A percentile compares a stretch with the other conserved stretches of the same genome.
These are phyloP conservation scores for Chelon auratus DNA, from an alignment of 2,797 vertebrate species.

Conservation along the genomic window DNA sequence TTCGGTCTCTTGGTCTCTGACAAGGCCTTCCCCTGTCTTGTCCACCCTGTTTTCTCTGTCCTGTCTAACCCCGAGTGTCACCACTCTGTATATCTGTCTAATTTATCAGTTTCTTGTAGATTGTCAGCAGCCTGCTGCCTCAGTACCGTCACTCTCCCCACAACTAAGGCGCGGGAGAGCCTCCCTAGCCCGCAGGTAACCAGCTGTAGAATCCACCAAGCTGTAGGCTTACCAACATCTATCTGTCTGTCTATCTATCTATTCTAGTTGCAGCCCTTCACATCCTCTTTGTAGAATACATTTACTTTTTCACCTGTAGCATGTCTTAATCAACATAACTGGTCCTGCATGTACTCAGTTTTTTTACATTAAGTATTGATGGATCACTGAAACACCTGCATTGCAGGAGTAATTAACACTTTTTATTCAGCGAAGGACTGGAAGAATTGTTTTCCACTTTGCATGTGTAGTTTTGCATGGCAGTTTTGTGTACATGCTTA, in stretches of 20 bases:
- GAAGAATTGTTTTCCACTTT: conserved; percentile 11
- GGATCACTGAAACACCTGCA: conserved; percentile 3
- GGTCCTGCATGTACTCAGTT: conserved; percentile 45
- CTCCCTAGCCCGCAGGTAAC: conserved; percentile 92
- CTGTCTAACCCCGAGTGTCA: conserved; percentile 89
- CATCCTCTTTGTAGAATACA: background rate
- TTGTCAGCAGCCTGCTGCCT: conserved; percentile 99
- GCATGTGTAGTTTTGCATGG: conserved; percentile 56
- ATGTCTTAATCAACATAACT: conserved; percentile 16
- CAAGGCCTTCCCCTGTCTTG: conserved; percentile 40
- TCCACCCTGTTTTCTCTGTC: conserved; percentile 54
- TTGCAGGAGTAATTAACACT: background rate
- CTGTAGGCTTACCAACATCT: conserved; percentile 19
- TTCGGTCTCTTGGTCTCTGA: conserved; percentile 17
- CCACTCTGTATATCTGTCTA: conserved; percentile 98
- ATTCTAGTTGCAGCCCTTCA: conserved; percentile 9
- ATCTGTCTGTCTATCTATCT: conserved; percentile 5
- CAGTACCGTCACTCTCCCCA: conserved; percentile 96
- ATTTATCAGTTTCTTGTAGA: conserved; percentile 99
- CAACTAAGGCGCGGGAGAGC: conserved; percentile 93
- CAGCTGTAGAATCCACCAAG: conserved; percentile 55
- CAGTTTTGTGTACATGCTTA: background rate
- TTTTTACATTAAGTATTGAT: background rate
- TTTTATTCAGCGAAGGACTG: background rate
- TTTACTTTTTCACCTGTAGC: conserved; percentile 15